Base-by-base conservation (phyloP, 2,888 invertebrate species). In the Synanthedon andrenaeformis region DNA sequence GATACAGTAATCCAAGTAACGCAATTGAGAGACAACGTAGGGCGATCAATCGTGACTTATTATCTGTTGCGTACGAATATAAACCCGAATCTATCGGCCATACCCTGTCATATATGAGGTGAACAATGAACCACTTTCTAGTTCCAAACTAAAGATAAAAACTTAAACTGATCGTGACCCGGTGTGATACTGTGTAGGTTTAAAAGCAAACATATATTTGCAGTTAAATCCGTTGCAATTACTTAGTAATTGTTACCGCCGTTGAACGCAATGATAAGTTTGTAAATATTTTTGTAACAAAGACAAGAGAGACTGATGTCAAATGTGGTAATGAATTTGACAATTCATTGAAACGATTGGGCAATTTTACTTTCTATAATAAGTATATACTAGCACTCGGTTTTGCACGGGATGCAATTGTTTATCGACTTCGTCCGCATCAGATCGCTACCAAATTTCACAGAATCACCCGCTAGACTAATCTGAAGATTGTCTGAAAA, bases 71-170 rank as follows among this genome's bases (percentile, higher is more conserved):
- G 57, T 60, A 56, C 59, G 58, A 59, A 14, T 45, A 45, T 14
- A 45, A 64, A 68, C 67, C 64, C 65, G 69, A 74, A 79, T 75
- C 72, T 72, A 78, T 78, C 78, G 76, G 67, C 67, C 66, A 52
- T 49, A 55, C 55, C 67, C 62, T 69, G 70, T 71, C 72, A 71
- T 69, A 60, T 64, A 59, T 62, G 69, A 72, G 72, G 80, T 75
- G 76, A 82, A 83, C 83, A 84, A 79, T 79, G 72, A 74, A 70
- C 80, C 69, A 79, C 85, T 85, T 85, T 84, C 84, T 82, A 82
- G 67, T 64, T 60, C 65, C 67, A 72, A 66, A 66, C 66, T 63
- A 62, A 58, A 56, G 59, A 55, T 63, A 62, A 58, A 56, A 59
- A 55, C 54, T 56, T 51, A 56, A 60, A 60, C 52, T 55, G 67